Base-by-base conservation (phyloP, 2,888 invertebrate species). In the Drosophila setosimentum region DNA sequence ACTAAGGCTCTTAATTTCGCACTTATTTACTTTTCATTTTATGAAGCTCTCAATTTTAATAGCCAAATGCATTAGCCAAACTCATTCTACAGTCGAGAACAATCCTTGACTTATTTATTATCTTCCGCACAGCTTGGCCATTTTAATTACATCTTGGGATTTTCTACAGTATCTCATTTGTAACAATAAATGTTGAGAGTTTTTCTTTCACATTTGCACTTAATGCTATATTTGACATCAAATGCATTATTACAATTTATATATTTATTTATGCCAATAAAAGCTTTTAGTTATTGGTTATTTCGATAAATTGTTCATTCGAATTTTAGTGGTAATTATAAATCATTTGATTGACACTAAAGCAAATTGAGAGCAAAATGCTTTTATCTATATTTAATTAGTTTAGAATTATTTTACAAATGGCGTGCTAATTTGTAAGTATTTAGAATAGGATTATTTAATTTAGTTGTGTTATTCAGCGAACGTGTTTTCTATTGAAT, bases 1-100 rank as follows among this genome's bases (percentile, higher is more conserved):
- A 24, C 35, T 37, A 33, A 49, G 57, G 21, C 57, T 30, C 29
- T 49, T 59, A 4, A 59, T 33, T 45, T 27, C n/a, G 21, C 33
- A 53, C n/a, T 27, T 33, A 27, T 40, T 30, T 16, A n/a, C 29
- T 30, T 57, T 21, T 30, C 27, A 30, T 42, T 40, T 57, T 10
- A 42, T 30, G 42, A 3, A 30, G 57, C 21, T 40, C 21, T 42
- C 10, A 16, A 21, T 57, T 57, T 40, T 21, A 30, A n/a, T 16
- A 21, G 55, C 27, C 8, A 37, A 37, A 37, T 54, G 18, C 10
- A 49, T 10, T 27, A 49, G 29, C 50, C 50, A n/a, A 50, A 29
- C 11, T 29, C 50, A 7, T 18, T 29, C 1, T 6, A 29, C 18
- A 50, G 8, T 24, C 45, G 11, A 16, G 24, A 2, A 8, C 24